A percentile compares a stretch with the other conserved stretches of the same genome.
Conservation (phyloP, 2,888 invertebrate genomes). For the Drosophila setosimentum region DNA sequence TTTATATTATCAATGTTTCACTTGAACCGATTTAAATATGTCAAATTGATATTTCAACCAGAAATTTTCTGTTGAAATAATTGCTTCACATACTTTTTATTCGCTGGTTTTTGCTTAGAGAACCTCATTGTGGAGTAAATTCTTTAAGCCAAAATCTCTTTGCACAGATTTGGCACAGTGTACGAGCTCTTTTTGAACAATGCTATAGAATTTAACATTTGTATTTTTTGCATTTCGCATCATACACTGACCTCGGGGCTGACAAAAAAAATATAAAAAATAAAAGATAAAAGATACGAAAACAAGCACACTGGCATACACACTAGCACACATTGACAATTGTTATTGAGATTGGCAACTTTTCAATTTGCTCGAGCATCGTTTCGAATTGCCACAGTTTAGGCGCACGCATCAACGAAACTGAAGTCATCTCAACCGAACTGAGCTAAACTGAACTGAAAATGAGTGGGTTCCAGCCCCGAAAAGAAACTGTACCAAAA, state of each 20-base stretch:
- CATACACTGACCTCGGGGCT: conserved; percentile 6
- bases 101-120: not conserved
- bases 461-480: conserved; percentile 8
- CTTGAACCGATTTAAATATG: not conserved
- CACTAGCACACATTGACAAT: conserved; percentile 12
- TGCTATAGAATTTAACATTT: not conserved
- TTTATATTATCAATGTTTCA: not conserved
- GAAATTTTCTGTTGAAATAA: not conserved
- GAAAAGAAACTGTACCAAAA: conserved; percentile 28
- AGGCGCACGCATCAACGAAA: conserved; percentile 34
- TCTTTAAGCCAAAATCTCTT: not conserved
- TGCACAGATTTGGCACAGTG: not conserved
- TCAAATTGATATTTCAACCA: not conserved
- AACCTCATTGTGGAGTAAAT: not conserved
- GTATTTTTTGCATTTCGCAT: not conserved
- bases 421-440: conserved; percentile 8
- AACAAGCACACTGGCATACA: conserved; percentile 13
- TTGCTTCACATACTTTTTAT: not conserved
- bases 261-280: not conserved
- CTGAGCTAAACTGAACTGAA: not conserved
- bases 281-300: not conserved
- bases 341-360: conserved; percentile 48
- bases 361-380: conserved; percentile 65
- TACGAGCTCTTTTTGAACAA: no score
- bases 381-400: conserved; percentile 48